Evolutionary conservation across 1,140 invertebrate genomes (phyloP).

Genomic region (Panagrolaimus sp.): DNA sequence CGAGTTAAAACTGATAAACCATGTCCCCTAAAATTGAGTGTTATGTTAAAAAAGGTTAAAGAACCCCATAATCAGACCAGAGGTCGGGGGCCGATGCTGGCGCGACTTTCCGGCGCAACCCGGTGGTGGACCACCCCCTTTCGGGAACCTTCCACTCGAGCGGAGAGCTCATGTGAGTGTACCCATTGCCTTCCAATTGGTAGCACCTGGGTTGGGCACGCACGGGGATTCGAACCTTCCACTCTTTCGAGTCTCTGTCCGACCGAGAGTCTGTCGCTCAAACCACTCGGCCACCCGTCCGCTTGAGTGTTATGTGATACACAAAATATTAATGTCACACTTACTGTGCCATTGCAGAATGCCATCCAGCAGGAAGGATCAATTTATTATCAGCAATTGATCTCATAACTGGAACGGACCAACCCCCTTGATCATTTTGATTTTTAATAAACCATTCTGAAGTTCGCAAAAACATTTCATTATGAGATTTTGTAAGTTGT

Average conservation of each 20-base stretch:
- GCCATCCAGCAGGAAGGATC: constrained; percentile 79
- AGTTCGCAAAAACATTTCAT: constrained; percentile 81
- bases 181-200: no score
- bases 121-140: no score
- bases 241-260: no score
- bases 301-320: constrained; percentile 33
- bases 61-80: no score
- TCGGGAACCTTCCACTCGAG: no score
- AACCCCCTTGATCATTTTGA: constrained; percentile 80
- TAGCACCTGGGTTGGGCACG: no score
- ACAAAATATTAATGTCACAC: constrained; percentile 21
- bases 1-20: constrained; percentile 69
- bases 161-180: no score
- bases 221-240: no score
- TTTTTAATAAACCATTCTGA: constrained; percentile 84
- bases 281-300: no score
- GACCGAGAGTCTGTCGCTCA: no score
- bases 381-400: constrained; percentile 67
- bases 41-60: not conserved
- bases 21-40: constrained; percentile 27
- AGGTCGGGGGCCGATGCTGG: no score
- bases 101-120: no score
- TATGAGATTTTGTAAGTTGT: constrained; percentile 75
- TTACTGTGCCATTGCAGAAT: constrained; percentile 65
- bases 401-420: constrained; percentile 78